Conservation (phyloP, 1,140 invertebrate genomes). For the Lepidotrigona ventralis region DNA sequence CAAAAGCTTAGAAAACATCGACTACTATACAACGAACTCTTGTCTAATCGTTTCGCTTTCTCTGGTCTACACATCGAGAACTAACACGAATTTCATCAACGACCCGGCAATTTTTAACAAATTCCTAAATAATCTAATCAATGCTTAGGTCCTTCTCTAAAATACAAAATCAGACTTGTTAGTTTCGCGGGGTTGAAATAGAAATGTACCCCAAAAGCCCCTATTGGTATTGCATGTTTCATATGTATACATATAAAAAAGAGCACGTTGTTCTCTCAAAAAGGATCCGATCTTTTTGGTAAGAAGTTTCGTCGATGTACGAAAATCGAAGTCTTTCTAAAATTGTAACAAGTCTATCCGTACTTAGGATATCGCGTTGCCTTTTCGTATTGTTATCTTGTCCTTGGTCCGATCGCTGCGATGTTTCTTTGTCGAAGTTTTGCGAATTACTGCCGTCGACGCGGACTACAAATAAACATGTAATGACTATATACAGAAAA, state of each 20-base stretch:
- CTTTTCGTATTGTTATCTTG: neutral
- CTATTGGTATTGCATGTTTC: neutral
- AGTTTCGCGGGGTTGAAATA: slow-evolving; percentile 34
- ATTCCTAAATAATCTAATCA: slow-evolving; percentile 40
- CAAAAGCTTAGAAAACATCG: slow-evolving; percentile 78
- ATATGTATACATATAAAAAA: neutral
- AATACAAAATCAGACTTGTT: slow-evolving; percentile 71
- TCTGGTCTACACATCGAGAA: slow-evolving; percentile 52
- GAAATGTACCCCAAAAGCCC: slow-evolving; percentile 37
- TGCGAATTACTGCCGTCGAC: slow-evolving; percentile 2
- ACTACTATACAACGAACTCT: slow-evolving; percentile 63
- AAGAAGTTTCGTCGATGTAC: neutral
- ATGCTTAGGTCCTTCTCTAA: slow-evolving; percentile 44
- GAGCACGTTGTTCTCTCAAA: neutral
- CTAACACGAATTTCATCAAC: slow-evolving; percentile 38
- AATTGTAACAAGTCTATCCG: neutral
- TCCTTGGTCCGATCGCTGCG: slow-evolving; percentile 22
- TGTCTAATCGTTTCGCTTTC: slow-evolving; percentile 40
- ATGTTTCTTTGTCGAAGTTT: slow-evolving; percentile 5
- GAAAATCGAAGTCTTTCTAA: neutral
- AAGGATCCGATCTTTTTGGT: neutral
- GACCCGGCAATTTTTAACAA: slow-evolving; percentile 14
- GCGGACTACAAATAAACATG: slow-evolving; percentile 2
- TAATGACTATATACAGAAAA: slow-evolving; percentile 48
- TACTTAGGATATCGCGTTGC: neutral